phyloP scores from a whole-genome alignment of 2,888 invertebrate species.

The Epiblema foenella region DNA sequence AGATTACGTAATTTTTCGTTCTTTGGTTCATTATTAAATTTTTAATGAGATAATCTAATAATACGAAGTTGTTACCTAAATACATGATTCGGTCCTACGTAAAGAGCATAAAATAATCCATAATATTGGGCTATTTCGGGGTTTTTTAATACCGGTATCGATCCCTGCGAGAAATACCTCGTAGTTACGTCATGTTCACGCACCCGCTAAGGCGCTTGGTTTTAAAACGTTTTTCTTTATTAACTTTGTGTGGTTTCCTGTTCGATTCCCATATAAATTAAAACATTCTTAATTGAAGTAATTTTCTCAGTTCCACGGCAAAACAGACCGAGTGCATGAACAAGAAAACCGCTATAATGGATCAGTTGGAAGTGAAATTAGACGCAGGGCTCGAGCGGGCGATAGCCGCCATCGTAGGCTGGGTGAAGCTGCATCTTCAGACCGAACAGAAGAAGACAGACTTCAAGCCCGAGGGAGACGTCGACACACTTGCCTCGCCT shows the following conservation, averaged over 20 bases:
- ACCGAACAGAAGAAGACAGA: slow-evolving; percentile 98
- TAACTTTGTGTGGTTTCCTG: background rate
- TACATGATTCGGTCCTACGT: too few relatives aligned
- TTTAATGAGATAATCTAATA: too few relatives aligned
- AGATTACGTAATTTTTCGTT: too few relatives aligned
- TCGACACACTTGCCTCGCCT: slow-evolving; percentile 93
- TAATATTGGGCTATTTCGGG: too few relatives aligned
- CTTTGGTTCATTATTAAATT: too few relatives aligned
- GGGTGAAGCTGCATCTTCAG: slow-evolving; percentile 95
- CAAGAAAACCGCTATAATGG: slow-evolving; percentile 93
- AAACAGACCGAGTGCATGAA: slow-evolving; percentile 95
- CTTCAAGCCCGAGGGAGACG: slow-evolving; percentile 94
- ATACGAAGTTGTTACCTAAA: too few relatives aligned
- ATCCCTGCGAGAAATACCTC: background rate
- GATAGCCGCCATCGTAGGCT: slow-evolving; percentile 94
- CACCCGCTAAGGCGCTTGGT: background rate
- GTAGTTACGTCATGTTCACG: background rate
- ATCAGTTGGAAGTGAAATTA: slow-evolving; percentile 95
- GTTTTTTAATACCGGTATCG: too few relatives aligned
- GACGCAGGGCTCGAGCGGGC: slow-evolving; percentile 95
- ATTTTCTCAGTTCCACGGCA: slow-evolving; percentile 89
- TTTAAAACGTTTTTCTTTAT: background rate
- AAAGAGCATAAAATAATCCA: too few relatives aligned
- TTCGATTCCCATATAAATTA: too few relatives aligned
- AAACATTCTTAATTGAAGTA: too few relatives aligned